These are phyloP conservation scores for Balaenoptera acutorostrata DNA, from an alignment of 2,113 vertebrate genomes.

Conservation along the genomic window DNA sequence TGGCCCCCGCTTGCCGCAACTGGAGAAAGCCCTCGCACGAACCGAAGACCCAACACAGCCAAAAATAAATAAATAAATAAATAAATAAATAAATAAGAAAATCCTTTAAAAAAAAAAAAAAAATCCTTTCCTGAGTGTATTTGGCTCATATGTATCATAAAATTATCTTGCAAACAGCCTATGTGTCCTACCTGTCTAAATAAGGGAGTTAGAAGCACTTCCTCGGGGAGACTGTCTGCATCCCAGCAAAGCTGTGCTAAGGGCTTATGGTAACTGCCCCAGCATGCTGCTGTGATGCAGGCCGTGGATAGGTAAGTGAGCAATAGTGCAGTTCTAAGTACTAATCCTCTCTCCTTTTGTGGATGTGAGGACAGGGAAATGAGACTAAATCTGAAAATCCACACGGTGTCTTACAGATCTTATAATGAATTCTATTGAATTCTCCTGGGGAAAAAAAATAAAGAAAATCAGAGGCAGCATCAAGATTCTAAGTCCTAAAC, in stretches of 20 bases:
- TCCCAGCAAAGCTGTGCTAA: not conserved
- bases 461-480: not conserved
- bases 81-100: too few relatives aligned
- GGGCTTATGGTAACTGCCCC: not conserved
- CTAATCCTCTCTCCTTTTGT: too few relatives aligned
- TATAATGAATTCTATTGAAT: not conserved
- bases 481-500: not conserved
- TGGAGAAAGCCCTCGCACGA: too few relatives aligned
- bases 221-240: not conserved
- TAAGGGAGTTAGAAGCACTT: not conserved
- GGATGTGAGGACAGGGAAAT: not conserved
- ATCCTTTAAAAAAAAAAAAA: too few relatives aligned
- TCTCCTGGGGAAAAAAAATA: not conserved
- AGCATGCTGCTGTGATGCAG: not conserved
- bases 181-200: not conserved
- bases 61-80: too few relatives aligned
- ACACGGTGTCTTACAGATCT: not conserved
- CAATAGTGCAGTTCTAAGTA: rapidly evolving
- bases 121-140: not conserved
- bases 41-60: too few relatives aligned
- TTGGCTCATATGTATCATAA: not conserved
- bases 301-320: not conserved
- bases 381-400: not conserved
- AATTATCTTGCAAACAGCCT: not conserved
- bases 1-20: too few relatives aligned